Conservation (phyloP, 2,797 vertebrate species). For the Cryptoblepharus egeriae region DNA sequence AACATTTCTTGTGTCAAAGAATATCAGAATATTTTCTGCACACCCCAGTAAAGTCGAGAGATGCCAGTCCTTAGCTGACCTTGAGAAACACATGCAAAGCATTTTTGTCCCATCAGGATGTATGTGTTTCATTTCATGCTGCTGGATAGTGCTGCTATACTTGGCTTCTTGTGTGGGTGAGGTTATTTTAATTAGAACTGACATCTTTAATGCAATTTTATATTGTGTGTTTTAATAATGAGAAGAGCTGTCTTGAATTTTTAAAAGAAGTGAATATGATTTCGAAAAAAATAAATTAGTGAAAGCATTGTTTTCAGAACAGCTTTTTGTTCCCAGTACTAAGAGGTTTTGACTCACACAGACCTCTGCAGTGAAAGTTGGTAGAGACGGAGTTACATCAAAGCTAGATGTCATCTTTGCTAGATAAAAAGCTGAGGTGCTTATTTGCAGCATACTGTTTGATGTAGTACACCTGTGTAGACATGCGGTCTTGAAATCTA, state of each 20-base stretch:
- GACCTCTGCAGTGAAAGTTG: background rate
- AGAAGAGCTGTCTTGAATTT: background rate
- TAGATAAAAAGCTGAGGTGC: slow-evolving; percentile 21
- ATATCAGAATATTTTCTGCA: background rate
- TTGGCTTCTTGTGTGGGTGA: background rate
- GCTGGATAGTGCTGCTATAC: no score
- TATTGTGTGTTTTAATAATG: slow-evolving; percentile 15
- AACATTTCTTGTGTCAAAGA: background rate
- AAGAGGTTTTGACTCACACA: background rate
- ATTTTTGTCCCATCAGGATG: background rate
- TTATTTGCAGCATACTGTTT: slow-evolving; percentile 8
- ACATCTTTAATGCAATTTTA: background rate
- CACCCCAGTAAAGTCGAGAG: background rate
- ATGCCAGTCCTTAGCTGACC: background rate
- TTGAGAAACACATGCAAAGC: background rate
- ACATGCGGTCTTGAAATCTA: background rate
- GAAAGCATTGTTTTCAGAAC: background rate
- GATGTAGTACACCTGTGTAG: slow-evolving; percentile 16
- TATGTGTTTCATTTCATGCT: background rate
- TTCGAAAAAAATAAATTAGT: slow-evolving; percentile 18
- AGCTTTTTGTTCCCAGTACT: background rate
- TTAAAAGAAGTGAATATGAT: background rate
- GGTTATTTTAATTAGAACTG: slow-evolving; percentile 9
- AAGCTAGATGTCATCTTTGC: slow-evolving; percentile 1
- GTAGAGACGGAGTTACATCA: background rate